A percentile compares a stretch with the other conserved stretches of the same genome.
These are phyloP conservation scores for Pseudorhombus dupliciocellatus DNA, from an alignment of 2,113 vertebrate genomes.

Conservation along the genomic window DNA sequence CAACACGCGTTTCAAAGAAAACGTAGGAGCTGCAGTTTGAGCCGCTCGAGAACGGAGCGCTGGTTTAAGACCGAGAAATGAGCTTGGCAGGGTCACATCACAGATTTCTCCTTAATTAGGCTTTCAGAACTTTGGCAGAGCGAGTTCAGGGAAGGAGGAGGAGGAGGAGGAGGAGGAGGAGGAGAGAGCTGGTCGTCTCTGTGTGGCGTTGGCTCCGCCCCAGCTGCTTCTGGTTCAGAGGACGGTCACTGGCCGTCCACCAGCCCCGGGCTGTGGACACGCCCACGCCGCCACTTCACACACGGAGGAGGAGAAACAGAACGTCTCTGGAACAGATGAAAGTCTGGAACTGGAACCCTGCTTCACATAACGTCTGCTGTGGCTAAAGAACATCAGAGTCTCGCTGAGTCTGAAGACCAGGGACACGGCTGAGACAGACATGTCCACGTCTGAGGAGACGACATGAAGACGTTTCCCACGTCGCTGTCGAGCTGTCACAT, in stretches of 20 bases:
- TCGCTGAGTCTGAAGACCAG: background rate
- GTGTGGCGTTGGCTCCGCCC: constrained; percentile 75
- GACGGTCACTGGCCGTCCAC: constrained; percentile 82
- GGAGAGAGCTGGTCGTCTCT: constrained; percentile 66
- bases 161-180: constrained; percentile 3
- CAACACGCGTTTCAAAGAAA: constrained; percentile 19
- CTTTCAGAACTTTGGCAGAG: constrained; percentile 5
- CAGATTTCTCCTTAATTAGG: background rate
- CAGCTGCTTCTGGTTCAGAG: constrained; percentile 85
- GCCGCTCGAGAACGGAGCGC: accelerated
- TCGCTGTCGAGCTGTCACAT: background rate
- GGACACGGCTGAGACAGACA: background rate
- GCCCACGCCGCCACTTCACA: constrained; percentile 67
- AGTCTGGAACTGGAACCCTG: constrained; percentile 24
- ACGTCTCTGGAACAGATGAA: constrained; percentile 67
- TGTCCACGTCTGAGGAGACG: background rate
- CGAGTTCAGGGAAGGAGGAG: constrained; percentile 27
- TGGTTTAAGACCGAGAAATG: background rate
- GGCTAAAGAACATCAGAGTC: background rate
- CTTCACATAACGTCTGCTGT: constrained; percentile 26
- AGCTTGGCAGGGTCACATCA: constrained; percentile 4
- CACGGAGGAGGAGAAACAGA: constrained; percentile 63
- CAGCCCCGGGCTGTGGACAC: constrained; percentile 67
- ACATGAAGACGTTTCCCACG: background rate
- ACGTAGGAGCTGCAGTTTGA: background rate